Percentiles rank a stretch among this genome's conserved stretches.
Evolutionary conservation across 2,888 invertebrate species (phyloP).

Genomic region (Nasonia oneida): DNA sequence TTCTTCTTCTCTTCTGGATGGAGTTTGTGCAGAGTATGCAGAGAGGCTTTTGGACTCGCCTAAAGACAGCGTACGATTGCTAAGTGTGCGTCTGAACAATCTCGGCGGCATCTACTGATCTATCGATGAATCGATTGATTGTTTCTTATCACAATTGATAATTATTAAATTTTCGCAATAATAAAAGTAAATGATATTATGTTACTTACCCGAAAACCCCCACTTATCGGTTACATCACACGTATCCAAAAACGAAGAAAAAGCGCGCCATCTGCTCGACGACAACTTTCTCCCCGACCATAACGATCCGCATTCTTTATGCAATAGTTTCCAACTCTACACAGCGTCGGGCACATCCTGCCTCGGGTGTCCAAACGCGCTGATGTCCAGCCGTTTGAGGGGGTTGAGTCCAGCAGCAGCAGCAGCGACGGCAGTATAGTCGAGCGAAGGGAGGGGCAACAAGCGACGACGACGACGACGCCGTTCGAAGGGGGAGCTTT

Average conservation of each 20-base stretch:
- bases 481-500: slow-evolving; percentile 60
- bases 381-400: background rate
- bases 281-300: background rate
- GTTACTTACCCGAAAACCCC: background rate
- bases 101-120: background rate
- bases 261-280: background rate
- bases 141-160: background rate
- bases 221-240: background rate
- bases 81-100: background rate
- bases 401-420: background rate
- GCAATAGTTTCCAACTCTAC: background rate
- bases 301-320: background rate
- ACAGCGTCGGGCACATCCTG: background rate
- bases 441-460: slow-evolving; percentile 36
- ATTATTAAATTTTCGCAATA: background rate
- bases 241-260: background rate
- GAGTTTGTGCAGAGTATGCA: slow-evolving; percentile 4
- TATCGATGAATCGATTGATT: background rate
- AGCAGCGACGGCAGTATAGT: background rate
- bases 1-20: background rate
- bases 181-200: no score
- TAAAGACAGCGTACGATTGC: background rate
- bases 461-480: slow-evolving; percentile 39
- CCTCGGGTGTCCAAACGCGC: background rate
- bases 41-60: slow-evolving; percentile 13